A percentile compares a stretch with the other conserved stretches of the same genome.
These are phyloP conservation scores for Dysdera silvatica DNA, from an alignment of 1,140 invertebrate genomes.

Conservation along the genomic window DNA sequence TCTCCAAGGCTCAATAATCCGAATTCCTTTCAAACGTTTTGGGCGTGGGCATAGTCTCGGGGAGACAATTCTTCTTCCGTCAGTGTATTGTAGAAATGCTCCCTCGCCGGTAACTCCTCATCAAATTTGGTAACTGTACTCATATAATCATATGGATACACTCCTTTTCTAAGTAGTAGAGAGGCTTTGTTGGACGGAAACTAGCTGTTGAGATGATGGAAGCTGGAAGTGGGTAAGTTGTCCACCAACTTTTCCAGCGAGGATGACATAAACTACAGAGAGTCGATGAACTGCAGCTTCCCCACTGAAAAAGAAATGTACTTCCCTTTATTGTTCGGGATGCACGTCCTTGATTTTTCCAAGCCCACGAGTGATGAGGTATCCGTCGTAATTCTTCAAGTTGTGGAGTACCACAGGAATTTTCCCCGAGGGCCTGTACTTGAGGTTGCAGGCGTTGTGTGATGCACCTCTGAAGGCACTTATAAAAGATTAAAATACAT, in stretches of 20 bases:
- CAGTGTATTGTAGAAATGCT: neutral
- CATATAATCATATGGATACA: constrained; percentile 10
- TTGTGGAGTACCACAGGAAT: constrained; percentile 9
- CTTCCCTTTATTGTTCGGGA: neutral
- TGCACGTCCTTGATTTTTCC: neutral
- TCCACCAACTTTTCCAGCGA: neutral
- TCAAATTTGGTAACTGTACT: neutral
- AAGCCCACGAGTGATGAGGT: neutral
- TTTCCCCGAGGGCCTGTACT: neutral
- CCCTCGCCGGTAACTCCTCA: neutral
- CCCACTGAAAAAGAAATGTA: neutral
- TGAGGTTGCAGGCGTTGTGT: constrained; percentile 10
- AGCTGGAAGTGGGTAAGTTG: neutral
- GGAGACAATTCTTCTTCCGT: neutral
- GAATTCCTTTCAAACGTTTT: constrained; percentile 35
- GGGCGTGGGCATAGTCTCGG: neutral
- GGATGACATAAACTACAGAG: neutral
- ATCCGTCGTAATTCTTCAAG: constrained; percentile 1
- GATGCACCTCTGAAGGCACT: neutral
- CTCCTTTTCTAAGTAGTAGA: neutral
- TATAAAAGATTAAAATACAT: no score
- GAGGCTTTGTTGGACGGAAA: neutral
- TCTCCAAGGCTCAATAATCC: constrained; percentile 29
- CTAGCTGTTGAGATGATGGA: neutral
- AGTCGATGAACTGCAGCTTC: constrained; percentile 2